These are phyloP conservation scores for Paramormyrops hopkinsi DNA, from an alignment of 2,797 vertebrate genomes.

Conservation along the genomic window DNA sequence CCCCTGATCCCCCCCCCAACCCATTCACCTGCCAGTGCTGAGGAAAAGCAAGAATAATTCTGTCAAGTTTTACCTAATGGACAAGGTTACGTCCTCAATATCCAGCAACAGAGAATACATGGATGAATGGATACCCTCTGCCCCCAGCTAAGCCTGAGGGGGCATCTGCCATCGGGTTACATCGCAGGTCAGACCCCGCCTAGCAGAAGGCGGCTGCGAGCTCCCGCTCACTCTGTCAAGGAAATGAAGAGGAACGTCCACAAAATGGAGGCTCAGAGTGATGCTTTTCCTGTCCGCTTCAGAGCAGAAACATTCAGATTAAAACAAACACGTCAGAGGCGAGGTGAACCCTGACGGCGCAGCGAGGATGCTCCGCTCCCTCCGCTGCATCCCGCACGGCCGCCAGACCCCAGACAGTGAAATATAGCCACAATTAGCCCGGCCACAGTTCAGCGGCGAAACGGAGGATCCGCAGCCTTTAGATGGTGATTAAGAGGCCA, in stretches of 20 bases:
- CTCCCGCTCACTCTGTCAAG: background rate
- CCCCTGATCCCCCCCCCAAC: background rate
- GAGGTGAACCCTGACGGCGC: background rate
- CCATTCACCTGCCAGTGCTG: slow-evolving; percentile 14
- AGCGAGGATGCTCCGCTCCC: slow-evolving; percentile 36
- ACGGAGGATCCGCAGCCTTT: slow-evolving; percentile 85
- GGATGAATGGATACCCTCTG: background rate
- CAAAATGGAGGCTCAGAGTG: background rate
- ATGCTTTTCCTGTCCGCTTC: background rate
- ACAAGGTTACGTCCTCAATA: slow-evolving; percentile 64
- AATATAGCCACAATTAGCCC: slow-evolving; percentile 96
- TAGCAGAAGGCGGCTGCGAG: background rate
- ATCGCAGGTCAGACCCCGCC: background rate
- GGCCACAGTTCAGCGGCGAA: slow-evolving; percentile 97
- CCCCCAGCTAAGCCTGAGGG: background rate
- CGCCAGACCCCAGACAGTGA: slow-evolving; percentile 80
- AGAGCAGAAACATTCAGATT: background rate
- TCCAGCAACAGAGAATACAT: slow-evolving; percentile 44
- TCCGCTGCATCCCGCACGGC: slow-evolving; percentile 37
- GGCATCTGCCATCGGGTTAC: background rate
- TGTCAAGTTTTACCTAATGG: slow-evolving; percentile 60
- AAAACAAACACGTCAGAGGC: background rate
- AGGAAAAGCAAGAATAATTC: slow-evolving; percentile 59
- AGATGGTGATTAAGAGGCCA: slow-evolving; percentile 92
- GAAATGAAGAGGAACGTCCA: background rate